These are phyloP conservation scores for Scaptomyza parva DNA, from an alignment of 2,888 invertebrate species.

Conservation along the genomic window DNA sequence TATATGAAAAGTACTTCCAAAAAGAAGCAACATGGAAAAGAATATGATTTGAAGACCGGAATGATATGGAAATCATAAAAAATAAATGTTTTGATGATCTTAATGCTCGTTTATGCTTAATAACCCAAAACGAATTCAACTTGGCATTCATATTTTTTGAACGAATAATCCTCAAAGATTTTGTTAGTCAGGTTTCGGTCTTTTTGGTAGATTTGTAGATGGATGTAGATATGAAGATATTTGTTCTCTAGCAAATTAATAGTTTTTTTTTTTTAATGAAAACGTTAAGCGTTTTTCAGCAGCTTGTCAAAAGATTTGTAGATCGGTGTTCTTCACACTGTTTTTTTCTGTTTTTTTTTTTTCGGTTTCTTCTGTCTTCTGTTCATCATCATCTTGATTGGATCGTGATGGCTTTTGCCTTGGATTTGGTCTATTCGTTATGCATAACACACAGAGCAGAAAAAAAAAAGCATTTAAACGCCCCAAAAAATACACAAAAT, in stretches of 20 bases:
- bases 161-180: not conserved
- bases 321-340: slow-evolving; percentile 5
- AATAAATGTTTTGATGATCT: no score
- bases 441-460: slow-evolving; percentile 13
- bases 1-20: not conserved
- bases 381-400: slow-evolving; percentile 4
- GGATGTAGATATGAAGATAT: not conserved
- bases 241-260: slow-evolving; percentile 30
- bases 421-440: slow-evolving; percentile 17
- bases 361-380: no score
- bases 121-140: slow-evolving; percentile 66
- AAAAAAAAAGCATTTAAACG: not conserved
- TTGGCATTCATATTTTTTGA: slow-evolving; percentile 62
- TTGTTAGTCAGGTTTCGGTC: slow-evolving; percentile 18
- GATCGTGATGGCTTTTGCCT: slow-evolving; percentile 48
- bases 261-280: slow-evolving; percentile 53
- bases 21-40: not conserved
- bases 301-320: slow-evolving; percentile 32
- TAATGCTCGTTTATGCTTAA: slow-evolving; percentile 69
- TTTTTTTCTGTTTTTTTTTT: no score
- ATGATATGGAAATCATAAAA: slow-evolving; percentile 52
- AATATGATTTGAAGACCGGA: not conserved
- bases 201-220: not conserved
- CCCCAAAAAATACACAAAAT: not conserved
- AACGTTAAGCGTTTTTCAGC: slow-evolving; percentile 73